Base-by-base conservation (phyloP, 2,797 vertebrate genomes). In the Notamacropus eugenii region DNA sequence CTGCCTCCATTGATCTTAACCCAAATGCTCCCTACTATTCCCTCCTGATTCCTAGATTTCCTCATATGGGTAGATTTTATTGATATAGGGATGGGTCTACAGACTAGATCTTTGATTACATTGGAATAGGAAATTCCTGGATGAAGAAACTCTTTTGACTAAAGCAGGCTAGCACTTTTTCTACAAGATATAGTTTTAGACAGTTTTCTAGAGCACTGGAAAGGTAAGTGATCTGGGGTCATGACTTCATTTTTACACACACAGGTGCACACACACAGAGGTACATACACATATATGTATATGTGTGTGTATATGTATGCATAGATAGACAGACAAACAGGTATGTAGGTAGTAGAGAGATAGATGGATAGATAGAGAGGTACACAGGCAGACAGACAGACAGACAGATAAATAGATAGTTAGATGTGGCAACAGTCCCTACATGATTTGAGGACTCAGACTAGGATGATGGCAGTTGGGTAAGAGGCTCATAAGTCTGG, bases 301-400 rank as follows among this genome's bases (percentile, higher is more conserved):
- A 6, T 19, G 10, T 67, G 9, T 14, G 9, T 1, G 19, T 74
- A 9, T 74, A 46, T 22, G 14, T 8, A 16, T 67, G n/a, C 14
- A 67, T 67, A n/a, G 31, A 4, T 62, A 62, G 57, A 58, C 28
- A 58, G 27, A 58, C 10, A 58, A 5, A 58, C 2, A 58, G 27
- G 28, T 2, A 28, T 6, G 28, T 8, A 29, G 8, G 10, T 29
- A 55, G 55, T 0, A 2, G 1, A 9, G 0, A 59, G 28, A 59
- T 31, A 59, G 29, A 59, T 59, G 28, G 56, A 57, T 57, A 28
- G 56, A 57, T 57, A 28, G 56, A 57, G 28, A 58, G 57, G 27
- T 58, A 58, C 5, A 58, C 9, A 28, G 27, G 9, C 27, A 58
- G 24, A 57, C 27, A 57, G 56, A 8, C 27, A 57, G 56, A 57